A percentile compares a stretch with the other conserved stretches of the same genome.
phyloP scores from a whole-genome alignment of 2,888 invertebrate species.

The Bedellia somnulentella region DNA sequence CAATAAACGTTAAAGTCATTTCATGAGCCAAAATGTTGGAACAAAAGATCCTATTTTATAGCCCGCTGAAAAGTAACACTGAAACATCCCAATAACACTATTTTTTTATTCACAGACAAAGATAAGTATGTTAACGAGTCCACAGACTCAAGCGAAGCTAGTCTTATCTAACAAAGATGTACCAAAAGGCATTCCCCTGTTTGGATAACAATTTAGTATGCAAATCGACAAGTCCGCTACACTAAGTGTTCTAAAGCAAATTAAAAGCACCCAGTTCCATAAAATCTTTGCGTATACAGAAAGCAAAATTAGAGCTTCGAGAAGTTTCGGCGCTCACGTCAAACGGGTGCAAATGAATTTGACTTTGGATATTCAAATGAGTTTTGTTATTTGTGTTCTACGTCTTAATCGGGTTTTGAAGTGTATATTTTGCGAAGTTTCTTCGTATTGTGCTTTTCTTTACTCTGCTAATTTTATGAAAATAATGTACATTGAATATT shows the following conservation, averaged over 20 bases:
- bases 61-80: too few species aligned
- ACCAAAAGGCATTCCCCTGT: conserved; percentile 19
- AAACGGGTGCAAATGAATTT: conserved; percentile 20
- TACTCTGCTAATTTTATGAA: too few species aligned
- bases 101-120: conserved; percentile 21
- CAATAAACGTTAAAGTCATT: too few species aligned
- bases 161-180: conserved; percentile 31
- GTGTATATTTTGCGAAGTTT: too few species aligned
- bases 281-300: conserved; percentile 25
- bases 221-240: conserved; percentile 34
- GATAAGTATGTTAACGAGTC: conserved; percentile 30
- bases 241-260: conserved; percentile 28
- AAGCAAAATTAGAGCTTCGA: conserved; percentile 21
- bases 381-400: conserved; percentile 29
- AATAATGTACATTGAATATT: conserved; percentile 21
- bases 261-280: conserved; percentile 27
- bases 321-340: conserved; percentile 12
- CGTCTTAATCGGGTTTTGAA: too few species aligned
- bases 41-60: too few species aligned
- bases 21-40: too few species aligned
- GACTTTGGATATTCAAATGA: conserved; percentile 34
- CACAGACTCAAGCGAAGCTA: conserved; percentile 18
- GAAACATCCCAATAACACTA: conserved; percentile 23
- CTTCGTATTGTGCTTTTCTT: too few species aligned
- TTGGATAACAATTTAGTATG: conserved; percentile 43